These are phyloP conservation scores for Amniataba percoides DNA, from an alignment of 2,797 vertebrate species.

Conservation along the genomic window DNA sequence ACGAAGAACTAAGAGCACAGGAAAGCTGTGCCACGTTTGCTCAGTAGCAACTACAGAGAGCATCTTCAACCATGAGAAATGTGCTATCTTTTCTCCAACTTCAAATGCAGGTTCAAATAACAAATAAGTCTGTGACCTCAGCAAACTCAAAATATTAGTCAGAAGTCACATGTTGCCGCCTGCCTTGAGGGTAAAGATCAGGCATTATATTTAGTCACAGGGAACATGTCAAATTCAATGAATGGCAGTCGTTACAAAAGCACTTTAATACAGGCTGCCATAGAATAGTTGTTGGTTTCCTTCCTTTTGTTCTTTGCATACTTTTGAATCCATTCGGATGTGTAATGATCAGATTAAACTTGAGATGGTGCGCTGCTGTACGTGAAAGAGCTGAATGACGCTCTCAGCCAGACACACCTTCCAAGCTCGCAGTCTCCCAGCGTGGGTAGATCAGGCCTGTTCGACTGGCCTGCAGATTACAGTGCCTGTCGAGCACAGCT, in stretches of 20 bases:
- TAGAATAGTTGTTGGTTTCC: not conserved
- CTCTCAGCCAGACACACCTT: constrained; percentile 25
- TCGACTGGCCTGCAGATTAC: constrained; percentile 36
- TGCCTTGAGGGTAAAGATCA: not conserved
- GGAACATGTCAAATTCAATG: not conserved
- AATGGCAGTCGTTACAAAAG: not conserved
- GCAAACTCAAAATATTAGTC: not conserved
- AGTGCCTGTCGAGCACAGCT: constrained; percentile 22
- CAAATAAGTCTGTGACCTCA: not conserved
- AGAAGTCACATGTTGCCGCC: not conserved
- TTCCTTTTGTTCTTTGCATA: constrained; percentile 24
- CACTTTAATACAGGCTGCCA: not conserved
- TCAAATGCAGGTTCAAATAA: not conserved
- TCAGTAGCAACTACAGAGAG: not conserved
- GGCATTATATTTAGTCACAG: not conserved
- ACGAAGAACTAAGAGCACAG: not conserved
- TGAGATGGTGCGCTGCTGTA: constrained; percentile 4
- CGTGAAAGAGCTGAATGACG: constrained; percentile 41
- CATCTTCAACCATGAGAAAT: not conserved
- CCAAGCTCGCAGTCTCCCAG: constrained; percentile 12
- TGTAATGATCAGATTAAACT: constrained; percentile 39
- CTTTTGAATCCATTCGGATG: constrained; percentile 25
- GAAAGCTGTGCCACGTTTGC: not conserved
- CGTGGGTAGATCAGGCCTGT: constrained; percentile 25
- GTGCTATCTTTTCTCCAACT: not conserved